Percentiles rank a stretch among this genome's conserved stretches.
These are phyloP conservation scores for Dendrophyllia cribrosa DNA, from an alignment of 64 coral and sea anemone genomes.

Conservation along the genomic window DNA sequence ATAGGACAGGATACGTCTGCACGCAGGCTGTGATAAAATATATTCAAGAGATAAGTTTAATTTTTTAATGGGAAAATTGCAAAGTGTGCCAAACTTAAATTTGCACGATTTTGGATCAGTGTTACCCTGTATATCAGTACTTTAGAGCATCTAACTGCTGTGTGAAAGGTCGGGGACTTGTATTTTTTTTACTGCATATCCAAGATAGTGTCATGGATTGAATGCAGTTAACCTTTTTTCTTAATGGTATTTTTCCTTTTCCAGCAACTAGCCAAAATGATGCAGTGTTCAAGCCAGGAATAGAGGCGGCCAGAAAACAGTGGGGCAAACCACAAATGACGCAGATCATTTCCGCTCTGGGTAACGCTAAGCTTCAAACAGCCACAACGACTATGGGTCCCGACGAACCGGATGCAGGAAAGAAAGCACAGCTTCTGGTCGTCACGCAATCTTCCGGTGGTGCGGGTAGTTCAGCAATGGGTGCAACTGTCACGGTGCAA, in stretches of 20 bases:
- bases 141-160: too few relatives aligned
- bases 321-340: conserved; percentile 90
- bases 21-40: too few relatives aligned
- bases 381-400: conserved; percentile 74
- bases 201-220: too few relatives aligned
- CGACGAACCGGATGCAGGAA: conserved; percentile 70
- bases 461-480: neutral
- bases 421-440: conserved; percentile 4
- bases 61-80: too few relatives aligned
- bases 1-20: too few relatives aligned
- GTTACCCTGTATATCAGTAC: too few relatives aligned
- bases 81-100: too few relatives aligned
- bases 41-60: too few relatives aligned
- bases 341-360: conserved; percentile 87
- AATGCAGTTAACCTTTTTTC: too few relatives aligned
- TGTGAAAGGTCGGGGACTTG: too few relatives aligned
- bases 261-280: conserved; percentile 85
- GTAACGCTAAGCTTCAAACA: conserved; percentile 88
- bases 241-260: neutral
- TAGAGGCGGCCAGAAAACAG: conserved; percentile 72
- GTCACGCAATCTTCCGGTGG: conserved; percentile 3
- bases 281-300: conserved; percentile 82
- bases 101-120: too few relatives aligned
- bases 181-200: too few relatives aligned
- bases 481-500: conserved; percentile 42